Evolutionary conservation across 92 coral and sea anemone species (phyloP).

Genomic region (Epizoanthus fatuus): DNA sequence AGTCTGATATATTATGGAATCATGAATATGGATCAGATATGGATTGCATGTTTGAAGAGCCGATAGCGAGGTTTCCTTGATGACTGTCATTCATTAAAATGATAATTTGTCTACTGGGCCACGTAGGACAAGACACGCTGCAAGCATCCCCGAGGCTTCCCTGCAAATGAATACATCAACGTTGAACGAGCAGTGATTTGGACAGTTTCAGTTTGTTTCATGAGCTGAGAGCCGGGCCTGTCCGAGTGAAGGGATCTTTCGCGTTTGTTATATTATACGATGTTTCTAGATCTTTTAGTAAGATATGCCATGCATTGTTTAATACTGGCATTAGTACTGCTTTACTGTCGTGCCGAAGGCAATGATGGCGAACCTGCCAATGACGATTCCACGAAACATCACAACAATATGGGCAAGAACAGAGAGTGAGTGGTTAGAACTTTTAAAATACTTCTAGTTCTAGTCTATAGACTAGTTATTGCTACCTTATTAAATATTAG

Average conservation of each 20-base stretch:
- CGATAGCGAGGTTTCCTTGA: slow-evolving; percentile 33
- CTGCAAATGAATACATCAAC: too few species aligned
- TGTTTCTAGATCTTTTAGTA: background rate
- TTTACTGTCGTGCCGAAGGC: slow-evolving; percentile 5
- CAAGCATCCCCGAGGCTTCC: background rate
- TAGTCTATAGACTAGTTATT: too few species aligned
- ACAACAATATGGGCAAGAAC: slow-evolving; percentile 23
- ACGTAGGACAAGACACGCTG: slow-evolving; percentile 14
- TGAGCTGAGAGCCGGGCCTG: too few species aligned
- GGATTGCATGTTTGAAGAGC: background rate
- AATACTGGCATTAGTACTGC: background rate
- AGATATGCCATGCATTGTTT: slow-evolving; percentile 9
- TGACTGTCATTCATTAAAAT: slow-evolving; percentile 15
- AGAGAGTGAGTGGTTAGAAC: slow-evolving; percentile 22
- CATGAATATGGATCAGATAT: background rate
- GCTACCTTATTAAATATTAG: too few species aligned
- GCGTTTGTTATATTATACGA: background rate
- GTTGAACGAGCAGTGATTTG: too few species aligned
- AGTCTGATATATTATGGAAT: background rate
- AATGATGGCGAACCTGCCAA: background rate
- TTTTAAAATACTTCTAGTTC: too few species aligned
- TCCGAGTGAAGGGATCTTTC: background rate
- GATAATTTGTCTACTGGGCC: slow-evolving; percentile 15
- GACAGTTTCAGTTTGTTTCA: too few species aligned
- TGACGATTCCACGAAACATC: slow-evolving; percentile 32